Percentiles rank a stretch among this genome's conserved stretches.
phyloP scores from a whole-genome alignment of 1,140 invertebrate species.

The Leptestheria dahalacensis region DNA sequence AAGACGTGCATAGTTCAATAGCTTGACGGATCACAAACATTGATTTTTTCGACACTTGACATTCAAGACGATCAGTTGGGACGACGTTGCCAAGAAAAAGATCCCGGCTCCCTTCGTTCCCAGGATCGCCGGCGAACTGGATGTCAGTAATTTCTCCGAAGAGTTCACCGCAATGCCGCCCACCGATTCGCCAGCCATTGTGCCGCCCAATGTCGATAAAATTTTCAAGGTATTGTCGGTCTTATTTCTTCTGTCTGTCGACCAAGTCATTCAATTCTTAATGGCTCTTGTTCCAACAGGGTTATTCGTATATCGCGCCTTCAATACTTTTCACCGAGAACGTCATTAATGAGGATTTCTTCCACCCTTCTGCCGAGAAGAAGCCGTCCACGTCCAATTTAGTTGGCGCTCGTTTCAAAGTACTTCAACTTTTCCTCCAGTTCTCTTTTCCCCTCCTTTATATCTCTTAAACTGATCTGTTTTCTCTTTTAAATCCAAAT shows the following conservation, averaged over 20 bases:
- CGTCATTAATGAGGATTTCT: constrained; percentile 55
- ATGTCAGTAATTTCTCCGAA: constrained; percentile 89
- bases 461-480: neutral
- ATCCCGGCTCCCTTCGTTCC: constrained; percentile 69
- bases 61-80: constrained; percentile 53
- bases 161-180: constrained; percentile 86
- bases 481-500: neutral
- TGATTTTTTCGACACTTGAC: neutral
- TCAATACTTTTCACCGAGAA: constrained; percentile 78
- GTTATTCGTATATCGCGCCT: constrained; percentile 90
- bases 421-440: no score
- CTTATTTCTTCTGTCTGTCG: neutral
- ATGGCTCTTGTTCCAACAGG: constrained; percentile 34
- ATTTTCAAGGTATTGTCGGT: constrained; percentile 69
- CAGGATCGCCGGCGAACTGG: constrained; percentile 60
- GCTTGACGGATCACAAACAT: neutral
- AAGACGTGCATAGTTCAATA: constrained; percentile 12
- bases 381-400: constrained; percentile 32
- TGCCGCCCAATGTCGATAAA: constrained; percentile 68
- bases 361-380: constrained; percentile 32
- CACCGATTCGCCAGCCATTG: constrained; percentile 75
- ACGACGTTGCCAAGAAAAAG: constrained; percentile 49
- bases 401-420: constrained; percentile 35
- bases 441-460: neutral
- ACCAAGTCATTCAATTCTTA: constrained; percentile 11